Percentiles rank a stretch among this genome's conserved stretches.
Conservation (phyloP, 64 coral and sea anemone genomes). For the Pocillopora verrucosa region DNA sequence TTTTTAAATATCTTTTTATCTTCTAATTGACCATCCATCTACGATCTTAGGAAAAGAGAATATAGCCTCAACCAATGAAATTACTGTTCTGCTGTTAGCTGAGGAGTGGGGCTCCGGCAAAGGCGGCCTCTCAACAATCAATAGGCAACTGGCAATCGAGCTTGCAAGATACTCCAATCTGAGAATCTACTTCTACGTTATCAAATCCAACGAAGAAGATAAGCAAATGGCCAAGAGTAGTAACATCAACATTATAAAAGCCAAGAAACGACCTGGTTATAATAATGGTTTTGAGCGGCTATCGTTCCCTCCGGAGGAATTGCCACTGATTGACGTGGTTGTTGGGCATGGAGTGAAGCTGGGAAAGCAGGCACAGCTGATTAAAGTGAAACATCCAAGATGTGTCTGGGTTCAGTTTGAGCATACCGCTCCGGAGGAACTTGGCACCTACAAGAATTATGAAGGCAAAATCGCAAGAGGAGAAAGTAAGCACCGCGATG, state of each 20-base stretch:
- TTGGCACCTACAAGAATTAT: slow-evolving; percentile 25
- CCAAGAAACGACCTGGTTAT: slow-evolving; percentile 10
- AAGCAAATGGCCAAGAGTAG: background rate
- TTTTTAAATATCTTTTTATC: background rate
- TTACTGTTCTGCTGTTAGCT: background rate
- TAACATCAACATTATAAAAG: background rate
- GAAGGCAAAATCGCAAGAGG: background rate
- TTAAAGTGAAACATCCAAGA: background rate
- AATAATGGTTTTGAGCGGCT: background rate
- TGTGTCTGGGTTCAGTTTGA: slow-evolving; percentile 26
- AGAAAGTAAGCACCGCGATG: background rate
- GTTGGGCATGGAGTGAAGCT: slow-evolving; percentile 33
- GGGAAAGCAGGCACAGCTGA: slow-evolving; percentile 6
- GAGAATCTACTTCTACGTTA: background rate
- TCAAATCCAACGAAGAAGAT: slow-evolving; percentile 18
- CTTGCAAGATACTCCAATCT: background rate
- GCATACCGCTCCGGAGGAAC: slow-evolving; percentile 36
- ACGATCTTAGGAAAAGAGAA: background rate
- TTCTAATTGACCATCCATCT: background rate
- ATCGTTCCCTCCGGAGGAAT: background rate
- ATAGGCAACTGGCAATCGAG: slow-evolving; percentile 14
- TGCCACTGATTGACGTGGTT: background rate
- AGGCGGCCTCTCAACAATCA: slow-evolving; percentile 5
- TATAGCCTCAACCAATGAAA: background rate
- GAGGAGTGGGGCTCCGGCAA: slow-evolving; percentile 24